Percentiles rank a stretch among this genome's conserved stretches.
phyloP scores from a whole-genome alignment of 2,888 invertebrate species.

The Rhingia rostrata region DNA sequence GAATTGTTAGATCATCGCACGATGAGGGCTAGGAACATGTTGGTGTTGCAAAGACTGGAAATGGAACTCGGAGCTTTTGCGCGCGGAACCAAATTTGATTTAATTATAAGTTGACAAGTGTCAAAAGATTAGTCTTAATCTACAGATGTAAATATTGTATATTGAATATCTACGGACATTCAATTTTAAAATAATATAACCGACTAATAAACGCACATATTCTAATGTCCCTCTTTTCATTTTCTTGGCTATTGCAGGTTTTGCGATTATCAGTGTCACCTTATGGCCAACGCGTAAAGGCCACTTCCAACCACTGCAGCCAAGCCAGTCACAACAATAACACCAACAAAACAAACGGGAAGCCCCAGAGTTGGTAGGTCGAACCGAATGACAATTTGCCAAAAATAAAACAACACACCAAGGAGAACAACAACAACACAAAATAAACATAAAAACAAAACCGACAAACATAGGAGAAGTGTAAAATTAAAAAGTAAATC shows the following conservation, averaged over 20 bases:
- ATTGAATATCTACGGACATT: no score
- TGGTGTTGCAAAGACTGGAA: no score
- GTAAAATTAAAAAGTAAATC: constrained; percentile 69
- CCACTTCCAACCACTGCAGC: constrained; percentile 22
- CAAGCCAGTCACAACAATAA: not conserved
- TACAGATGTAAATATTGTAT: no score
- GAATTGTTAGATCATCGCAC: no score
- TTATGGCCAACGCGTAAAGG: constrained; percentile 59
- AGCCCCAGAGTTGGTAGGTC: constrained; percentile 60
- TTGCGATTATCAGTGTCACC: constrained; percentile 60
- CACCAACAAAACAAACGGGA: constrained; percentile 16
- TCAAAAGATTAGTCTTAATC: no score
- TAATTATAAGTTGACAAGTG: no score
- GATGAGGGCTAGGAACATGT: no score
- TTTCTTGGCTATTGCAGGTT: constrained; percentile 63
- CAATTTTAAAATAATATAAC: not conserved
- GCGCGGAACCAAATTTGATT: no score
- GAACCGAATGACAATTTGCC: constrained; percentile 62
- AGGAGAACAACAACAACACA: constrained; percentile 39
- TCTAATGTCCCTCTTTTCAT: not conserved
- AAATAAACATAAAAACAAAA: constrained; percentile 36
- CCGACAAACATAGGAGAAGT: constrained; percentile 42
- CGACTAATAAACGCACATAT: constrained; percentile 18
- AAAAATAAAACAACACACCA: constrained; percentile 50
- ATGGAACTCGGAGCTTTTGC: no score